Percentiles rank a stretch among this genome's conserved stretches.
Conservation (phyloP, 1,140 invertebrate genomes). For the Caerostris darwini region DNA sequence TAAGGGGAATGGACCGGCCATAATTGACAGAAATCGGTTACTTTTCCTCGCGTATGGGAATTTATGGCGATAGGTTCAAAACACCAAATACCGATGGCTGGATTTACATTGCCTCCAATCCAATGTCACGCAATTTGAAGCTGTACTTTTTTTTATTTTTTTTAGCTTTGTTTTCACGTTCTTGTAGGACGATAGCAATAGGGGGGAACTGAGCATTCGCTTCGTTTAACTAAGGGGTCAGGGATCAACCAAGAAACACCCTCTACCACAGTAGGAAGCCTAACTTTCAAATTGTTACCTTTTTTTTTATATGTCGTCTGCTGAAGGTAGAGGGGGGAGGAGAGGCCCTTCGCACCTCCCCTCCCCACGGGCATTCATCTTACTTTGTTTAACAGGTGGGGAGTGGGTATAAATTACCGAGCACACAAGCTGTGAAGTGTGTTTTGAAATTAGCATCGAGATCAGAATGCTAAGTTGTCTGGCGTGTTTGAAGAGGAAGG, state of each 20-base stretch:
- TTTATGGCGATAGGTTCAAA: constrained; percentile 63
- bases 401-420: constrained; percentile 57
- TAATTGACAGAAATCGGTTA: constrained; percentile 74
- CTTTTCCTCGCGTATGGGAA: constrained; percentile 41
- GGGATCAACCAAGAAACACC: constrained; percentile 71
- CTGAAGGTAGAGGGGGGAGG: not conserved
- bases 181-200: not conserved
- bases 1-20: not conserved
- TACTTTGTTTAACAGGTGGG: constrained; percentile 10
- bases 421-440: constrained; percentile 52
- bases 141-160: not conserved
- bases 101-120: constrained; percentile 50
- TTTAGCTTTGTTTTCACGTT: not conserved
- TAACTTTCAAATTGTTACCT: constrained; percentile 21
- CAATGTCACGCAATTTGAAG: constrained; percentile 40
- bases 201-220: constrained; percentile 2
- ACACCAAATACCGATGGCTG: constrained; percentile 39
- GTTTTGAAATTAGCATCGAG: constrained; percentile 29
- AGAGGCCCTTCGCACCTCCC: not conserved
- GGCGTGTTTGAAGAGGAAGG: not conserved
- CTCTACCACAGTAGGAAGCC: constrained; percentile 52
- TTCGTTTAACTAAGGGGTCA: constrained; percentile 65
- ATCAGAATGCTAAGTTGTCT: constrained; percentile 34
- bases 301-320: constrained; percentile 19
- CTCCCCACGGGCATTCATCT: not conserved